These are phyloP conservation scores for Astur gentilis DNA, from an alignment of 2,113 vertebrate genomes.

Conservation along the genomic window DNA sequence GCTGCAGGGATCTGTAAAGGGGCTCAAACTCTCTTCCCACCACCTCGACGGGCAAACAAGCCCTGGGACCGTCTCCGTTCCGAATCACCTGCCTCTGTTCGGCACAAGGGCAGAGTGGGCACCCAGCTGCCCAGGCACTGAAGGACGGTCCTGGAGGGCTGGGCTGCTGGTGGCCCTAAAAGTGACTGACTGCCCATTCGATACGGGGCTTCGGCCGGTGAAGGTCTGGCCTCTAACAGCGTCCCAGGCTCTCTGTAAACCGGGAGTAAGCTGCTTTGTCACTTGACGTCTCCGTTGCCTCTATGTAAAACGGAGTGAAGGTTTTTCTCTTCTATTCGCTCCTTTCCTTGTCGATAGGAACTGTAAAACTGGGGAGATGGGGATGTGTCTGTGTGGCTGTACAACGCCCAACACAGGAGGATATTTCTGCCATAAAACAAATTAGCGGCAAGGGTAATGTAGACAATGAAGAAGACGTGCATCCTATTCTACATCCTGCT, in stretches of 20 bases:
- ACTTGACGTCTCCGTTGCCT: background rate
- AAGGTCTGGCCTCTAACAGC: background rate
- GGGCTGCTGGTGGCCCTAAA: background rate
- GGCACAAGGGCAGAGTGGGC: background rate
- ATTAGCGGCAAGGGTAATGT: rapidly evolving
- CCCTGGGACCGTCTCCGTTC: background rate
- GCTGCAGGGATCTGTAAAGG: background rate
- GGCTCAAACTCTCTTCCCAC: background rate
- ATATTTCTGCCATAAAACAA: background rate
- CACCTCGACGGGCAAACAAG: background rate
- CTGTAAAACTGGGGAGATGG: background rate
- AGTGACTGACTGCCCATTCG: background rate
- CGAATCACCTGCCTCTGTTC: background rate
- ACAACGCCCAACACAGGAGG: background rate
- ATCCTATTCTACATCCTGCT: background rate
- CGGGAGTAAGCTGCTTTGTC: background rate
- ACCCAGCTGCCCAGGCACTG: background rate
- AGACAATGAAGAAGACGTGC: background rate
- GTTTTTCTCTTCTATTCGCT: background rate
- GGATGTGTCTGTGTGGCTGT: background rate
- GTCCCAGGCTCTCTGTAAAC: background rate
- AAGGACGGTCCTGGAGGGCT: background rate
- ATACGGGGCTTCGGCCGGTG: background rate
- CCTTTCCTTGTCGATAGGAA: background rate
- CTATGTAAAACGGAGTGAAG: background rate